Conservation (phyloP, 2,888 invertebrate genomes). For the Poecilobothrus nobilitatus region DNA sequence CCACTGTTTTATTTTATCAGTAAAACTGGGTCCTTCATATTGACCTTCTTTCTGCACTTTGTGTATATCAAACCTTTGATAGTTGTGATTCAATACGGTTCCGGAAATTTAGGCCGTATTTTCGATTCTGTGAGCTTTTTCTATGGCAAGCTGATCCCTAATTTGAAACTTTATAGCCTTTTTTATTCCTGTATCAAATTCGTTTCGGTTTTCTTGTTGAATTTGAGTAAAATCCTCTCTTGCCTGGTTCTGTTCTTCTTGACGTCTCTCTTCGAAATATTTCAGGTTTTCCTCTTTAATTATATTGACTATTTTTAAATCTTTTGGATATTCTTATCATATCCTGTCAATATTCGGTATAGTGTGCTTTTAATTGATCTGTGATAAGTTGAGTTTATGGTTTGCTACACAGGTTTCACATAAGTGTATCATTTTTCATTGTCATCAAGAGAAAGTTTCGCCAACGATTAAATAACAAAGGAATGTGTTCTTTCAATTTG, state of each 20-base stretch:
- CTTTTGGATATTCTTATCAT: too few relatives aligned
- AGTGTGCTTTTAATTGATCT: too few relatives aligned
- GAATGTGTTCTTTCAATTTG: too few relatives aligned
- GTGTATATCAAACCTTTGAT: conserved; percentile 6
- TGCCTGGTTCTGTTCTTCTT: neutral
- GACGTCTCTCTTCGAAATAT: conserved; percentile 9
- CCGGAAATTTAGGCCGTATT: conserved; percentile 10
- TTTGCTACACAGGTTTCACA: too few relatives aligned
- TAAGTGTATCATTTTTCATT: too few relatives aligned
- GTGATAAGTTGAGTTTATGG: too few relatives aligned
- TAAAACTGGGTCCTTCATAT: neutral
- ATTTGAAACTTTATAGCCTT: conserved; percentile 2
- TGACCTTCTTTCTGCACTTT: neutral
- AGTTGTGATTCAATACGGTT: conserved; percentile 6
- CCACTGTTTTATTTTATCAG: conserved; percentile 9
- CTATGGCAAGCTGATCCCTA: conserved; percentile 8
- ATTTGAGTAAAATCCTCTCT: neutral
- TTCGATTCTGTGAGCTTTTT: conserved; percentile 7
- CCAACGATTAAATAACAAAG: too few relatives aligned
- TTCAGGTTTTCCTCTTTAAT: neutral
- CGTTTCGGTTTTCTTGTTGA: neutral
- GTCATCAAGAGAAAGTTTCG: too few relatives aligned
- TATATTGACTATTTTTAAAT: too few relatives aligned
- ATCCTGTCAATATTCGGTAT: too few relatives aligned
- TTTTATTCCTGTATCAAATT: conserved; percentile 7